Evolutionary conservation across 2,888 invertebrate species (phyloP), one percentile per base, ranked within the genome.

Genomic region (Netelia virgata): DNA sequence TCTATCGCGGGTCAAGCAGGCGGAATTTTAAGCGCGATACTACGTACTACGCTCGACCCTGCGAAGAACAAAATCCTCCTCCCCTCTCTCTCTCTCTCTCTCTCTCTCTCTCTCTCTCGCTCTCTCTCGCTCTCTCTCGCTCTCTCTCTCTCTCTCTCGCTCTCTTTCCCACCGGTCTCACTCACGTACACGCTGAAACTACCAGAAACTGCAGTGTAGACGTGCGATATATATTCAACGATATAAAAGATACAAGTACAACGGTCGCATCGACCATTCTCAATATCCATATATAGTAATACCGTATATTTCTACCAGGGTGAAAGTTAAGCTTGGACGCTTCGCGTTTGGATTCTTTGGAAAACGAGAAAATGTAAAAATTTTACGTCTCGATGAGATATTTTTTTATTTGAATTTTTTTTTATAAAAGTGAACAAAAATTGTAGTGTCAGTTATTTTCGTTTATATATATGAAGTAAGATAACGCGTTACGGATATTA

Each of bases 1-100:
- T 93, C 93, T 93, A 93, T 92, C 92, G 92, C 88, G 90, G 93
- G 93, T 93, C 93, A 93, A 93, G 93, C 93, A 91, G 89, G 90
- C 93, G 90, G 93, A 93, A 93, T 93, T 93, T 93, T 93, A 93
- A 93, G 91, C 91, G 91, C 90, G 91, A 90, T 91, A 90, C 90
- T 80, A 82, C 78, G 68, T 74, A 81, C 80, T 63, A 77, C 80
- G 43, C 68, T 84, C 66, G 68, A 69, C 64, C 79, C 76, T 82
- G 72, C 68, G 28, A 55, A 82, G 66, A 74, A 70, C 53, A 16
- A 28, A 28, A 28, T 28, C n/a, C n/a, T n/a, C n/a, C n/a, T n/a
- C n/a, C n/a, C n/a, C n/a, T n/a, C n/a, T n/a, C n/a, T n/a, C n/a
- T n/a, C n/a, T n/a, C n/a, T n/a, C n/a, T n/a, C n/a, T n/a, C n/a